Conservation (phyloP, 37 sponge, comb jelly and placozoan genomes). For the Cliona cf. orientalis region DNA sequence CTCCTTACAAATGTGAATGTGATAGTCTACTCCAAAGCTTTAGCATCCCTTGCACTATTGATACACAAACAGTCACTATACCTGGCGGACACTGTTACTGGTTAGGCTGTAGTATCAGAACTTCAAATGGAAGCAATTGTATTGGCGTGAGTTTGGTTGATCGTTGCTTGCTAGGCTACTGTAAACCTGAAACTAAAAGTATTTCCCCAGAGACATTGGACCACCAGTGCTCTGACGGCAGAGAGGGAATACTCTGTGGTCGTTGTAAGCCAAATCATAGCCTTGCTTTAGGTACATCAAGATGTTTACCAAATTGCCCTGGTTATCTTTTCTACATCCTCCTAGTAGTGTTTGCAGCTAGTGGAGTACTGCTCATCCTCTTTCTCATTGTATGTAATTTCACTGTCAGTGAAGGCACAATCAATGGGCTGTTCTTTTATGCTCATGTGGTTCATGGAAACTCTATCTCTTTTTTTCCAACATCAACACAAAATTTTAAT, state of each 20-base stretch:
- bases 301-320: neutral
- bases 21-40: neutral
- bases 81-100: neutral
- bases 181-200: no score
- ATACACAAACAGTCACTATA: neutral
- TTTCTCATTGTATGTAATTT: neutral
- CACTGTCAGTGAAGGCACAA: neutral
- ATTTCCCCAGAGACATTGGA: no score
- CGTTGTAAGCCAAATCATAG: neutral
- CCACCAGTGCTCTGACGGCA: neutral
- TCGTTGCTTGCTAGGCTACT: no score
- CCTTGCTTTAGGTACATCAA: neutral
- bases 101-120: neutral
- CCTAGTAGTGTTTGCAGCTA: neutral
- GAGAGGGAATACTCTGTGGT: neutral
- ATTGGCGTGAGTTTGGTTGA: no score
- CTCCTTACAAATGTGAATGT: constrained; percentile 1
- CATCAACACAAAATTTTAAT: no score
- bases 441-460: neutral
- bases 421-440: neutral
- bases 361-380: neutral
- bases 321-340: neutral
- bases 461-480: neutral
- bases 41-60: neutral
- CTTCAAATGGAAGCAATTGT: no score